A percentile compares a stretch with the other conserved stretches of the same genome.
Evolutionary conservation across 2,888 invertebrate species (phyloP).

Genomic region (Neocrepidodera transversa): DNA sequence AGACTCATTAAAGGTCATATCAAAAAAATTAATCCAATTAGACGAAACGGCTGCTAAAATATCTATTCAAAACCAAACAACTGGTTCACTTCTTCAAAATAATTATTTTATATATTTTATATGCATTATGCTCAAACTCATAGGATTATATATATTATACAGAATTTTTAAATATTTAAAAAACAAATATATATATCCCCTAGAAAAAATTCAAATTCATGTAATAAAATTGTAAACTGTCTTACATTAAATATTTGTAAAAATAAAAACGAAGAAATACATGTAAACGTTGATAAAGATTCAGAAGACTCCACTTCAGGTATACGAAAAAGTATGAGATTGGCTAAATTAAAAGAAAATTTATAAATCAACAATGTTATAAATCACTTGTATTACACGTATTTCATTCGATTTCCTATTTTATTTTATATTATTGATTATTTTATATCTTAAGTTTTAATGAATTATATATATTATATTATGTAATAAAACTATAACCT

Average conservation of each 20-base stretch:
- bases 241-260: conserved; percentile 17
- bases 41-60: conserved; percentile 6
- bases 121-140: neutral
- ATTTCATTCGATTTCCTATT: too few relatives aligned
- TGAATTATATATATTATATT: too few relatives aligned
- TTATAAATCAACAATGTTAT: conserved; percentile 5
- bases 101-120: neutral
- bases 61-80: neutral
- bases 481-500: too few relatives aligned
- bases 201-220: neutral
- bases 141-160: neutral
- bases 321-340: conserved; percentile 1
- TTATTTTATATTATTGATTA: too few relatives aligned
- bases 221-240: conserved; percentile 1
- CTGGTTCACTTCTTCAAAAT: neutral
- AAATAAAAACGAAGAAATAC: neutral
- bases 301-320: neutral
- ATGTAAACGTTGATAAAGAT: conserved; percentile 4
- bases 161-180: neutral
- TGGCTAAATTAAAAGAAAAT: conserved; percentile 14
- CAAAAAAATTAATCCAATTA: conserved; percentile 9
- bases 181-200: neutral
- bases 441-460: too few relatives aligned
- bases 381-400: too few relatives aligned
- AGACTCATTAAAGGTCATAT: conserved; percentile 2